These are phyloP conservation scores for Macrophya alboannulata DNA, from an alignment of 2,888 invertebrate genomes.

Conservation along the genomic window DNA sequence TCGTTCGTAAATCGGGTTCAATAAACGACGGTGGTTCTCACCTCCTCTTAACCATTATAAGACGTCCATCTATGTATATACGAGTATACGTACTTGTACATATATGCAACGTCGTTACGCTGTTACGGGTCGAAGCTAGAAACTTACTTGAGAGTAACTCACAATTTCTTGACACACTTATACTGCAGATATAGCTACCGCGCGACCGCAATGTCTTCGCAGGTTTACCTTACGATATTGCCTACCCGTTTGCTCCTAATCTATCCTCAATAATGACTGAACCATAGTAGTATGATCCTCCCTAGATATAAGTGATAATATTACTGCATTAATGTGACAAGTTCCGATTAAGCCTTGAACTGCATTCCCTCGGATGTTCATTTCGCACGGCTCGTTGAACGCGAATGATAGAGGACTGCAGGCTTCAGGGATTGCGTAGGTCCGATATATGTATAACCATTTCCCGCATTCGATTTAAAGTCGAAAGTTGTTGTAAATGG, in stretches of 20 bases:
- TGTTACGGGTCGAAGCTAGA: conserved; percentile 29
- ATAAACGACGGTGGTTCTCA: conserved; percentile 44
- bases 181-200: background rate
- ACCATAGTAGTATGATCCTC: background rate
- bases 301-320: background rate
- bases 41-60: conserved; percentile 22
- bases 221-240: conserved; percentile 37
- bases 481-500: background rate
- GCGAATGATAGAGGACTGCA: background rate
- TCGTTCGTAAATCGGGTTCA: conserved; percentile 45
- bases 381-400: background rate
- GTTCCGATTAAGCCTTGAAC: background rate
- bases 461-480: background rate
- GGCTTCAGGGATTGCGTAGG: background rate
- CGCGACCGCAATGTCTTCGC: conserved; percentile 52
- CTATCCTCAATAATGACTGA: background rate
- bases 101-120: background rate
- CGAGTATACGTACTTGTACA: background rate
- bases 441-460: background rate
- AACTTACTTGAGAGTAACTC: conserved; percentile 49
- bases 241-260: background rate
- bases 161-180: conserved; percentile 55
- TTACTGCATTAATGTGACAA: background rate
- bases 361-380: background rate
- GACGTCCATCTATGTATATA: background rate